Percentiles rank a stretch among this genome's conserved stretches.
Evolutionary conservation across 2,888 invertebrate species (phyloP).

Genomic region (Rhamphomyia laevipes): DNA sequence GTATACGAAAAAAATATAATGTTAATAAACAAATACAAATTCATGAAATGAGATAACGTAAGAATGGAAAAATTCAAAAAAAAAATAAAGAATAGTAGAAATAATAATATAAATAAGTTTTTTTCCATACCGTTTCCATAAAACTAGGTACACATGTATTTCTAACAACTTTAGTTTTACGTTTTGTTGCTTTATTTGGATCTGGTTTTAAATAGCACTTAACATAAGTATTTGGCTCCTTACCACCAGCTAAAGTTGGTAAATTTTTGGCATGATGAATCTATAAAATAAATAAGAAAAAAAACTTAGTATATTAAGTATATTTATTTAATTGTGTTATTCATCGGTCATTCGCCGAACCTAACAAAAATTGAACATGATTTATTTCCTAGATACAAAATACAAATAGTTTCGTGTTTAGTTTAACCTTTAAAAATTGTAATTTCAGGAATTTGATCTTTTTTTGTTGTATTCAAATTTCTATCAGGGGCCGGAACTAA

Average conservation of each 20-base stretch:
- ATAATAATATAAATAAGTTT: not conserved
- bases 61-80: not conserved
- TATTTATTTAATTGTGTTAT: not conserved
- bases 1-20: no score
- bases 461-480: no score
- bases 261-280: constrained; percentile 82
- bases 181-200: constrained; percentile 80
- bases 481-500: no score
- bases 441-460: no score
- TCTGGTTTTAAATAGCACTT: constrained; percentile 90
- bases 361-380: no score
- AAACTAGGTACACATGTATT: constrained; percentile 92
- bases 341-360: no score
- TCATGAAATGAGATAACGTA: not conserved
- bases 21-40: not conserved
- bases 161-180: constrained; percentile 89
- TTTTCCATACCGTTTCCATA: constrained; percentile 76
- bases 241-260: constrained; percentile 61
- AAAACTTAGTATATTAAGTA: not conserved
- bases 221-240: constrained; percentile 81
- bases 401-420: no score
- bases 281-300: constrained; percentile 16
- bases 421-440: no score
- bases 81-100: not conserved
- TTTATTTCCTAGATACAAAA: no score